Base-by-base conservation (phyloP, 2,888 invertebrate species). In the Salticus scenicus region DNA sequence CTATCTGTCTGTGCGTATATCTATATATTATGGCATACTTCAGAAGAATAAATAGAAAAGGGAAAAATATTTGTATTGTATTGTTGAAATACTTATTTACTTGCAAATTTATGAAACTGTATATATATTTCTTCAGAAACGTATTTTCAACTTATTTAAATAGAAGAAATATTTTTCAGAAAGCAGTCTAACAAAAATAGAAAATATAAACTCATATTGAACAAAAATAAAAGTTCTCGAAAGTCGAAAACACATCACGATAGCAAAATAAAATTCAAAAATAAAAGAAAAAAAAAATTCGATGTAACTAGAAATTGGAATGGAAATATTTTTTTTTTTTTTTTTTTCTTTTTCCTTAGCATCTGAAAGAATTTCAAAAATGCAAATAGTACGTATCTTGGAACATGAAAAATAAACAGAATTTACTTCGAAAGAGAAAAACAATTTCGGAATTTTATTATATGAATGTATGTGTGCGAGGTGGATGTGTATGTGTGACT, bases 281-380 rank as follows among this genome's bases (percentile, higher is more conserved):
- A 41, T 27, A 37, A 41, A 20, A 70, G 41, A 37, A 24, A 41
- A 41, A 70, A 70, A 70, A 41, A 37, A 17, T 70, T 20, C 69
- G 41, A 70, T 70, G 69, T 41, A 70, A 70, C 69, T 41, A 41
- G 69, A 70, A 70, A 70, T 70, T 70, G 69, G 41, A 70, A 70
- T 70, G 41, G 69, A 30, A 41, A 37, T 70, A 70, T 70, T 20
- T 70, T 20, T 70, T 70, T 41, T 57, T 57, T 1, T 12, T 57
- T 57, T 24, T n/a, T 24, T 24, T 24, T 57, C 24, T 24, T 37
- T 17, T 24, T 12, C 57, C 24, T 57, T 5, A 4, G 20, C 42
- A 24, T 20, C 37, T 41, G 41, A 41, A 70, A 41, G 37, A 41
- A 41, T 70, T 70, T 70, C 41, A 41, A 70, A 70, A 70, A 70